Base-by-base conservation (phyloP, 1,140 invertebrate genomes). In the Gerris buenoi region DNA sequence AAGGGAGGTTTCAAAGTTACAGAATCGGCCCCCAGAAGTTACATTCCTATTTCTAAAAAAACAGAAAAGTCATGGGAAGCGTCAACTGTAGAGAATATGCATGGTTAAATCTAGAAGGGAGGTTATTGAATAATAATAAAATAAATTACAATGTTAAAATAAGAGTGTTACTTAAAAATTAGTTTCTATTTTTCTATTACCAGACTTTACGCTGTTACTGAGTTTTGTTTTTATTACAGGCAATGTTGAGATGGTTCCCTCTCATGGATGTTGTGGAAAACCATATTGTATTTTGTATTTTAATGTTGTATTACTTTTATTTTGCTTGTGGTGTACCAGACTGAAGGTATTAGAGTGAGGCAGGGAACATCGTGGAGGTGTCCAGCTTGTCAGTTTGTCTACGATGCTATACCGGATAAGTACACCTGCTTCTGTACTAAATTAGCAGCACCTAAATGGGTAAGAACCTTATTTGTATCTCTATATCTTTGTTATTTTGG, bases 361-460 rank as follows among this genome's bases (percentile, higher is more conserved):
- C 22, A 22, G 14, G 28, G 5, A 27, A 28, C 25, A 2, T 23
- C 22, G 25, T 98, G 95, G 95, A 83, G 93, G 23, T 98, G 95
- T 76, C 95, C 94, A 18, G 90, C 90, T 0, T 95, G 92, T 75
- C 91, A 94, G 74, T 87, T 88, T 73, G 82, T 87, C 1, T 82
- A 82, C 33, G 74, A 81, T 10, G 79, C 80, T 15, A 78, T 89
- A 27, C 91, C 91, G 0, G 79, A 81, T 0, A 82, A 87, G 23
- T 95, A 93, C 75, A 78, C 79, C 15, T 95, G 92, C 72, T 94
- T 92, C 76, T 93, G 91, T 77, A 88, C 89, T 0, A 92, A 93
- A 73, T 33, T 80, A 65, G 76, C 75, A 79, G 68, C 86, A 86
- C 76, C 70, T 91, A n/a, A n/a, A n/a, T 86, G 65, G 86, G 84